Conservation (phyloP, 2,888 invertebrate species). For the Plagodis pulveraria region DNA sequence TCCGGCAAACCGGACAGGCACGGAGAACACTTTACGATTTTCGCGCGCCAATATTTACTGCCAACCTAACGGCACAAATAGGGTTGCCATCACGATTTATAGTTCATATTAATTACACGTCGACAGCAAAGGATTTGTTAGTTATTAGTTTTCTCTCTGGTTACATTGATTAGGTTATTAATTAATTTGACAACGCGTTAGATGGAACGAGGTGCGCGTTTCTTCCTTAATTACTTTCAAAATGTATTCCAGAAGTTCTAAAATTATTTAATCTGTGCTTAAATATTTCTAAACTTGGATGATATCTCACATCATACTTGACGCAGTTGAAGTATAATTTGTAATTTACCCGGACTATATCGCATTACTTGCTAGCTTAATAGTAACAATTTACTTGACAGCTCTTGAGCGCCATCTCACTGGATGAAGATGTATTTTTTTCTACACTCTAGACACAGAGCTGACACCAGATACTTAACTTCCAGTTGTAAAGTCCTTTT, state of each 20-base stretch:
- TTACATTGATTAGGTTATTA: constrained; percentile 21
- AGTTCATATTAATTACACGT: constrained; percentile 52
- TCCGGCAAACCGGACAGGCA: constrained; percentile 29
- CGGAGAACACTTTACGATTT: constrained; percentile 63
- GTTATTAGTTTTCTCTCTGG: constrained; percentile 26
- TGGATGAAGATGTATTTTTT: no score
- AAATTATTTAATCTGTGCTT: no score
- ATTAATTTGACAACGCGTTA: constrained; percentile 11
- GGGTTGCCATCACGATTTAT: constrained; percentile 51
- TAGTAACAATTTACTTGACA: no score
- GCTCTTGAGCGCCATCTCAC: no score
- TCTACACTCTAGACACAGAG: no score
- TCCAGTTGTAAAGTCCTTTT: no score
- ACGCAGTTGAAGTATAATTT: no score
- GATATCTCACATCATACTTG: no score
- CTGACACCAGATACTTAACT: no score
- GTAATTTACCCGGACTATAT: no score
- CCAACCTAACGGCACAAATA: constrained; percentile 35
- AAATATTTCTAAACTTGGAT: no score
- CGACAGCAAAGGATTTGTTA: constrained; percentile 40
- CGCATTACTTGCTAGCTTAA: no score
- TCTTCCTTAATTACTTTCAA: constrained; percentile 14
- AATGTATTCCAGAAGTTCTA: not conserved
- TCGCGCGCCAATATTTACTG: constrained; percentile 67
- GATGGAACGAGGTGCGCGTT: constrained; percentile 5